phyloP scores from a whole-genome alignment of 2,113 vertebrate species.

The Calonectris borealis region DNA sequence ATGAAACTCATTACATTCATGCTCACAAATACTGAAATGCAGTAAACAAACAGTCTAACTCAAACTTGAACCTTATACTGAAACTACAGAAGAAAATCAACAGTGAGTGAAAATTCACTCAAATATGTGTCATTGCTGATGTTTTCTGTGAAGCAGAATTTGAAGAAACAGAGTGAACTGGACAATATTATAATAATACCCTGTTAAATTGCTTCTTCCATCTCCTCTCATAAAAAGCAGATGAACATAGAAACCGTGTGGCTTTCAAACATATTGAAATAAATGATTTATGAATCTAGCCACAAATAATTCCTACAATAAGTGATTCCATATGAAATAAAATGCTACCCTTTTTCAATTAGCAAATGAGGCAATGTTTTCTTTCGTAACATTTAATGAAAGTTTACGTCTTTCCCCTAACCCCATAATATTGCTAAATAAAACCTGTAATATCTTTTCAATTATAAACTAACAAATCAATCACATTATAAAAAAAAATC shows the following conservation, averaged over 20 bases:
- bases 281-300: constrained; percentile 30
- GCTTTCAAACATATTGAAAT: constrained; percentile 50
- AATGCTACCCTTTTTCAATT: constrained; percentile 65
- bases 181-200: neutral
- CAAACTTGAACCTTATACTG: neutral
- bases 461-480: constrained; percentile 75
- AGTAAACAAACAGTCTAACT: neutral
- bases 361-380: constrained; percentile 73
- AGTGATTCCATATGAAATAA: constrained; percentile 51
- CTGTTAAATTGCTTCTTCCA: neutral
- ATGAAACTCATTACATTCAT: neutral
- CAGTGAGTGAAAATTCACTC: neutral
- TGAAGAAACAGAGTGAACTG: constrained; percentile 37
- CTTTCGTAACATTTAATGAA: constrained; percentile 75
- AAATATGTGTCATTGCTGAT: neutral
- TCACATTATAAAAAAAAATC: constrained; percentile 68
- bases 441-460: constrained; percentile 74
- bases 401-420: constrained; percentile 59
- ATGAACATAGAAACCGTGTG: neutral
- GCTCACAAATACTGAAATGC: constrained; percentile 22
- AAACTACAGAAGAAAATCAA: neutral
- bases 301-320: constrained; percentile 51
- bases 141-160: neutral
- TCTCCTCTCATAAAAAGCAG: neutral
- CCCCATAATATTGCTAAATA: constrained; percentile 75